phyloP scores from a whole-genome alignment of 2,113 vertebrate genomes.

The Leptodactylus fuscus region DNA sequence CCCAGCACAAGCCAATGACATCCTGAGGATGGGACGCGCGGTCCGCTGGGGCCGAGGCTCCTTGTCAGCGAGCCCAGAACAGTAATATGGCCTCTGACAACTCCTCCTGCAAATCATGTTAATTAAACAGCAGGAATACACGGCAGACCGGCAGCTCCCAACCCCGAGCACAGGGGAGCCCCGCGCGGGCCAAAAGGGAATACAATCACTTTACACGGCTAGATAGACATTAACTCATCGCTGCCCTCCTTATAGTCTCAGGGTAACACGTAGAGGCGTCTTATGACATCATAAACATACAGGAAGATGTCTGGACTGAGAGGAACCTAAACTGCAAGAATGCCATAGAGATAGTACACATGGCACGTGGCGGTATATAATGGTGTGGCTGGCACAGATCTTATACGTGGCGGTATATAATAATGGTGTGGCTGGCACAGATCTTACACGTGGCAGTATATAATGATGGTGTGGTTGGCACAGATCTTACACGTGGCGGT shows the following conservation, averaged over 20 bases:
- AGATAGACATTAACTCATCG: not conserved
- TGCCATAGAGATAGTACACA: too few species aligned
- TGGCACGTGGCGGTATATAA: too few species aligned
- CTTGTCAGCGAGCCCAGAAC: not conserved
- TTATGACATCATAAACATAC: too few species aligned
- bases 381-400: too few species aligned
- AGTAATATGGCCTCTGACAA: conserved; percentile 35
- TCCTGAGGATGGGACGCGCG: not conserved
- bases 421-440: too few species aligned
- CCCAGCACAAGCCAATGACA: conserved; percentile 7
- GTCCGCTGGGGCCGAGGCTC: conserved; percentile 34
- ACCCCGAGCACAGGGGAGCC: conserved; percentile 3
- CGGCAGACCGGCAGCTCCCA: conserved; percentile 18
- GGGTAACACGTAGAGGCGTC: not conserved
- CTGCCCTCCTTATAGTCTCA: not conserved
- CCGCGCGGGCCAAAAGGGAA: not conserved
- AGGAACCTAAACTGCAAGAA: too few species aligned
- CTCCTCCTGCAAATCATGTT: conserved; percentile 24
- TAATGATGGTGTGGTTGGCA: too few species aligned
- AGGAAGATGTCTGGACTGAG: too few species aligned
- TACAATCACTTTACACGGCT: conserved; percentile 28
- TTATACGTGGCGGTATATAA: too few species aligned
- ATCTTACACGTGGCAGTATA: too few species aligned
- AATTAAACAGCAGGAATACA: conserved; percentile 40
- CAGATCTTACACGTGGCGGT: too few species aligned